phyloP scores from a whole-genome alignment of 64 coral and sea anemone species.

The Cladopsammia gracilis region DNA sequence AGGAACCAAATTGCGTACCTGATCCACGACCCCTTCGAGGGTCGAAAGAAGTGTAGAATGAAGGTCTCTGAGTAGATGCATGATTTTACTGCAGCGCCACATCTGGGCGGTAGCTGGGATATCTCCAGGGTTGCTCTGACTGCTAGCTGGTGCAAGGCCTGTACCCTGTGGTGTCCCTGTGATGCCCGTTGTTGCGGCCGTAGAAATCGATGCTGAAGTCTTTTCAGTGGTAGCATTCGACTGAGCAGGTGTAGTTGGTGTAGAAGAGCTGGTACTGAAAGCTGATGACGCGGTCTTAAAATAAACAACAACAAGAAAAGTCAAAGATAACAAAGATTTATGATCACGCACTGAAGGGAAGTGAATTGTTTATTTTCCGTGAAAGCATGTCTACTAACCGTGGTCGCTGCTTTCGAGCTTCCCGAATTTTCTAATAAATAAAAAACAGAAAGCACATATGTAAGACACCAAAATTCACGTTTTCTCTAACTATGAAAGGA shows the following conservation, averaged over 20 bases:
- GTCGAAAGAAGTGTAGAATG: slow-evolving; percentile 96
- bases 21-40: slow-evolving; percentile 97
- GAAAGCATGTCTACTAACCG: not conserved
- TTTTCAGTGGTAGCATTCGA: not conserved
- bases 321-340: not conserved
- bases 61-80: slow-evolving; percentile 94
- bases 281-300: not conserved
- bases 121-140: slow-evolving; percentile 85
- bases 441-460: not conserved
- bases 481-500: too few relatives aligned
- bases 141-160: slow-evolving; percentile 23
- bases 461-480: too few relatives aligned
- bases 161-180: slow-evolving; percentile 22
- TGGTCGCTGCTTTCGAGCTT: not conserved
- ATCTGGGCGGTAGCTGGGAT: slow-evolving; percentile 95
- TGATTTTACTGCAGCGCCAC: slow-evolving; percentile 98
- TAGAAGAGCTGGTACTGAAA: not conserved
- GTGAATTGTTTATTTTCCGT: too few relatives aligned
- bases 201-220: slow-evolving; percentile 12
- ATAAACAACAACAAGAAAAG: not conserved
- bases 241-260: not conserved
- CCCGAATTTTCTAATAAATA: not conserved
- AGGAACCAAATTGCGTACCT: slow-evolving; percentile 38
- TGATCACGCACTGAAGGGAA: too few relatives aligned
- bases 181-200: not conserved